Base-by-base conservation (phyloP, 2,797 vertebrate genomes). In the Margarornis squamiger region DNA sequence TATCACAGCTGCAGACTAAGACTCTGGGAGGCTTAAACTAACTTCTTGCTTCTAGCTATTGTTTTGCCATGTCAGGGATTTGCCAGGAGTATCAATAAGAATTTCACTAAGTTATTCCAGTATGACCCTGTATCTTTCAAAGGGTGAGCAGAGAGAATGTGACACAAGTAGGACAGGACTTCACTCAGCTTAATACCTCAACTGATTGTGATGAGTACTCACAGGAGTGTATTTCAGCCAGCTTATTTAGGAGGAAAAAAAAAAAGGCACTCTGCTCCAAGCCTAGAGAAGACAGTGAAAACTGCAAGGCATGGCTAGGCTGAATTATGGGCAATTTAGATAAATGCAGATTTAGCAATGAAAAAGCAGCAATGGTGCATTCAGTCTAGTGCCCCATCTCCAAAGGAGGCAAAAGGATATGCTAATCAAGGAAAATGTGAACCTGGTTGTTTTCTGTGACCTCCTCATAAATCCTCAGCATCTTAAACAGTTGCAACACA, bases 111-210 rank as follows among this genome's bases (percentile, higher is more conserved):
- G 17, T 82, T 90, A 76, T 46, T 90, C 34, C 82, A 76, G 63
- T n/a, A 63, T 12, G 62, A 43, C 68, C 52, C 58, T 2, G 0
- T 16, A 49, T 87, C 76, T 90, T 83, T 78, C 62, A 63, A 65
- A 84, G 73, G 71, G 39, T 80, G 86, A 94, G 66, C 76, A 96
- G 54, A 95, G 32, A 95, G 86, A 88, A 92, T 72, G 59, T 93
- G 93, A 95, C 92, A 94, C 73, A 95, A 94, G 82, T 94, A 95
- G 90, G 93, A 65, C 95, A 95, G 66, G 77, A 70, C 71, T 86
- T 86, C 76, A 80, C 63, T 90, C 71, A 86, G 70, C 58, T 76
- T 92, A 70, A 73, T 24, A 72, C 36, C 78, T 68, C 45, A 78
- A 48, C 20, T 0, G 2, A 19, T 18, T 71, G 73, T 8, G 19